Percentiles rank a stretch among this genome's conserved stretches.
These are phyloP conservation scores for Stenotaenia linearis DNA, from an alignment of 2,888 invertebrate genomes.

Conservation along the genomic window DNA sequence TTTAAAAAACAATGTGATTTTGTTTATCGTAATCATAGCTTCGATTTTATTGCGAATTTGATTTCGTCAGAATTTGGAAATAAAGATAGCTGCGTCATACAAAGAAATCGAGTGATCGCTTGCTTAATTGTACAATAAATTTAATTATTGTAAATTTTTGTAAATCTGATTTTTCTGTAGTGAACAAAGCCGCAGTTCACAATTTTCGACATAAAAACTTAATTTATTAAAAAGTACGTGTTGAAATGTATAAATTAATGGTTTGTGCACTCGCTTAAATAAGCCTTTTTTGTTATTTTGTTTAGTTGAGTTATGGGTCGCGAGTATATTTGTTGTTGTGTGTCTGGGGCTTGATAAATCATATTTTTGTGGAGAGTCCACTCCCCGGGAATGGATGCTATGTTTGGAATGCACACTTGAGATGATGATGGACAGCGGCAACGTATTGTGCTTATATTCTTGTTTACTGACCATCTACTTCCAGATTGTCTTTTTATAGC, in stretches of 20 bases:
- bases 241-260: not conserved
- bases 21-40: no score
- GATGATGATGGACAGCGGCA: constrained; percentile 15
- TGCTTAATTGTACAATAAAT: no score
- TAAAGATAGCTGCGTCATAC: no score
- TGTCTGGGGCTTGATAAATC: constrained; percentile 10
- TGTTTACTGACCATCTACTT: constrained; percentile 16
- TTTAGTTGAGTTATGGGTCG: not conserved
- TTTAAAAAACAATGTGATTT: no score
- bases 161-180: no score
- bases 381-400: constrained; percentile 14
- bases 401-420: constrained; percentile 21
- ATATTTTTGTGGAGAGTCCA: constrained; percentile 23
- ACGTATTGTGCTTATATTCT: constrained; percentile 14
- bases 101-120: no score
- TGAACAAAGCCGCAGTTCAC: no score
- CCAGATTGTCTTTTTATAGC: not conserved
- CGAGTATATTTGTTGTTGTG: constrained; percentile 5
- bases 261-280: not conserved
- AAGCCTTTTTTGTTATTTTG: not conserved
- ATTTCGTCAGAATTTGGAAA: no score
- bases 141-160: no score
- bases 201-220: no score
- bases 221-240: no score
- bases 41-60: no score